Percentiles rank a stretch among this genome's conserved stretches.
phyloP scores from a whole-genome alignment of 2,888 invertebrate genomes.

The Ypsolopha scabrella region DNA sequence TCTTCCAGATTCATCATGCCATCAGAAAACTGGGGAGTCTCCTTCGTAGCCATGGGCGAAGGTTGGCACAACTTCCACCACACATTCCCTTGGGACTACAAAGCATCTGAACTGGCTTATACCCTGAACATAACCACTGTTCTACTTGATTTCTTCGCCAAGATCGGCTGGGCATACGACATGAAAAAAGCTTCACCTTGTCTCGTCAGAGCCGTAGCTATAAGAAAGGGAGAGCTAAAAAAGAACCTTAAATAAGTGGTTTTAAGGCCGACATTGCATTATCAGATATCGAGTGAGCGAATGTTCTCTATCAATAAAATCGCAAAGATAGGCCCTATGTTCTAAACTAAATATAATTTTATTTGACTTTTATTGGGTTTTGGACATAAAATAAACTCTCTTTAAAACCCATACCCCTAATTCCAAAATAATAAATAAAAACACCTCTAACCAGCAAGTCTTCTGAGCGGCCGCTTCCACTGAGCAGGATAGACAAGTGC shows the following conservation, averaged over 20 bases:
- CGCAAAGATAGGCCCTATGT: too few species aligned
- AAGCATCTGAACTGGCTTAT: constrained; percentile 86
- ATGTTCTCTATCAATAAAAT: too few species aligned
- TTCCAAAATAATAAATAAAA: too few species aligned
- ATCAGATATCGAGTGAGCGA: too few species aligned
- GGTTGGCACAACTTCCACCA: constrained; percentile 98
- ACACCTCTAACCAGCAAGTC: too few species aligned
- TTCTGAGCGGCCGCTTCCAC: too few species aligned
- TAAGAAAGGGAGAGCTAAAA: constrained; percentile 62
- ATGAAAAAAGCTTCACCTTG: constrained; percentile 74
- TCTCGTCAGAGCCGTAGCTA: constrained; percentile 57
- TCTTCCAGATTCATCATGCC: constrained; percentile 79
- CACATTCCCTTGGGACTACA: constrained; percentile 94
- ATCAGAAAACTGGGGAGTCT: constrained; percentile 79
- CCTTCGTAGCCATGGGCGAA: constrained; percentile 81
- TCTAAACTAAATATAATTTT: too few species aligned
- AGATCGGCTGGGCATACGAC: constrained; percentile 84
- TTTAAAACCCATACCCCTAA: too few species aligned
- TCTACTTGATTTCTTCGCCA: constrained; percentile 76
- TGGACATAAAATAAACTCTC: too few species aligned
- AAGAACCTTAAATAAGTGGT: not conserved
- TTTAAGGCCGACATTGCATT: not conserved
- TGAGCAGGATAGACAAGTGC: too few species aligned
- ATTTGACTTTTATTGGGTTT: too few species aligned
- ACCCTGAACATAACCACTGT: constrained; percentile 78